Evolutionary conservation across 2,113 vertebrate genomes (phyloP).

Genomic region (Mohoua ochrocephala): DNA sequence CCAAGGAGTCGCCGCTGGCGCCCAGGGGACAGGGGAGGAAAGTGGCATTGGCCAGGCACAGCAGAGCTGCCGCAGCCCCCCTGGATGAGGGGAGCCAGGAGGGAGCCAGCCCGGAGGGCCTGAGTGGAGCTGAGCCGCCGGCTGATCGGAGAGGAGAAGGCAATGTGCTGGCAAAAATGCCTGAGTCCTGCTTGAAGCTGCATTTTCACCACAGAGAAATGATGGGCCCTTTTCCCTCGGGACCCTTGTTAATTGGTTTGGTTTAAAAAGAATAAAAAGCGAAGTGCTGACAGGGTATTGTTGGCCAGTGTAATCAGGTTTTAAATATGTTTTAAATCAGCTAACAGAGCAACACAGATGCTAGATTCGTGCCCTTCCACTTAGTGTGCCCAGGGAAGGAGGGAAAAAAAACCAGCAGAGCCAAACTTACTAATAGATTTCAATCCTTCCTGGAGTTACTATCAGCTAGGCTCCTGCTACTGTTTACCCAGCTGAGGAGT

Average conservation of each 20-base stretch:
- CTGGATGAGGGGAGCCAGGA: not conserved
- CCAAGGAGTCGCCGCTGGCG: not conserved
- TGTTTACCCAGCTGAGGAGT: conserved; percentile 55
- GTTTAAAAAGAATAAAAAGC: not conserved
- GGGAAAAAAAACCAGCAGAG: not conserved
- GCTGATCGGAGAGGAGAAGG: not conserved
- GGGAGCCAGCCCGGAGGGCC: not conserved
- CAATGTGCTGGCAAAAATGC: not conserved
- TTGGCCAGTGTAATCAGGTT: not conserved
- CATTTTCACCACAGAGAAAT: not conserved
- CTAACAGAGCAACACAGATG: not conserved
- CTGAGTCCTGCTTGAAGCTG: not conserved
- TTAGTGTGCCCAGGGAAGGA: not conserved
- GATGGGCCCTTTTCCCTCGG: not conserved
- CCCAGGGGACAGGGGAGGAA: not conserved
- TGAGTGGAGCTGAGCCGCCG: rapidly evolving
- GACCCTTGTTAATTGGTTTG: conserved; percentile 7
- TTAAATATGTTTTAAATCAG: conserved; percentile 12
- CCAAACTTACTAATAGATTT: not conserved
- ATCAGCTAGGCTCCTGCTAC: conserved; percentile 24
- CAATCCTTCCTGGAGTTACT: not conserved
- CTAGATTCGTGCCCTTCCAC: not conserved
- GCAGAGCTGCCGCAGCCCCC: not conserved
- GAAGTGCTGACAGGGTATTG: conserved; percentile 35
- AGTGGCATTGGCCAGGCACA: not conserved